Evolutionary conservation across 2,113 vertebrate species (phyloP).

Genomic region (Chionodraco myersi): DNA sequence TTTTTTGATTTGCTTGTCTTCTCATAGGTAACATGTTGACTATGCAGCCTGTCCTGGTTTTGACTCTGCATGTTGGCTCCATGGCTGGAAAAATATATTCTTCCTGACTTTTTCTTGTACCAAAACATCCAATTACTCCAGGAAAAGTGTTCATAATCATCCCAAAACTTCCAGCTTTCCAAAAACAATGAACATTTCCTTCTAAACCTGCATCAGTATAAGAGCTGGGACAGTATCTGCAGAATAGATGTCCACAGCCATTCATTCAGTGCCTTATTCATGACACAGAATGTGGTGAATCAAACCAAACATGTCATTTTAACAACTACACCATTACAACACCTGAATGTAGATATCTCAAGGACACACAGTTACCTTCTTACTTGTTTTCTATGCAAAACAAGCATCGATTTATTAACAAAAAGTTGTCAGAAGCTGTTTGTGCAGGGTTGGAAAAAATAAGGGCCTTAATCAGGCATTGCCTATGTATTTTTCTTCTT

Average conservation of each 20-base stretch:
- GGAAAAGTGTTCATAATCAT: background rate
- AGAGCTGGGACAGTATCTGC: background rate
- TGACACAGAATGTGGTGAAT: background rate
- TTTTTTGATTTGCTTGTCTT: slow-evolving; percentile 1
- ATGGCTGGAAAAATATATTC: background rate
- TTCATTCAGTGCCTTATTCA: background rate
- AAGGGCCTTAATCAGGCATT: background rate
- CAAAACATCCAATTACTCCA: background rate
- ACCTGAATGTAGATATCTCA: background rate
- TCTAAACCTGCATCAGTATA: background rate
- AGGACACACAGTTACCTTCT: background rate
- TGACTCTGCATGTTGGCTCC: background rate
- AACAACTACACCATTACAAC: background rate
- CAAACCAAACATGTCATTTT: background rate
- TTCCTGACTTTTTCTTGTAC: background rate
- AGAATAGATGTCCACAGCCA: background rate
- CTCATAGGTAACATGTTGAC: background rate
- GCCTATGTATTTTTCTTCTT: no score
- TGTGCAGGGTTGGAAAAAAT: background rate
- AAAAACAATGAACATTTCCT: background rate
- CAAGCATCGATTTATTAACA: background rate
- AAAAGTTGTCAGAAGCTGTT: background rate
- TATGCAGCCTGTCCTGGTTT: background rate
- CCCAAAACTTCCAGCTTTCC: background rate
- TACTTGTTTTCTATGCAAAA: background rate